Evolutionary conservation across 2,797 vertebrate genomes (phyloP).

Genomic region (Tolypeutes matacus): DNA sequence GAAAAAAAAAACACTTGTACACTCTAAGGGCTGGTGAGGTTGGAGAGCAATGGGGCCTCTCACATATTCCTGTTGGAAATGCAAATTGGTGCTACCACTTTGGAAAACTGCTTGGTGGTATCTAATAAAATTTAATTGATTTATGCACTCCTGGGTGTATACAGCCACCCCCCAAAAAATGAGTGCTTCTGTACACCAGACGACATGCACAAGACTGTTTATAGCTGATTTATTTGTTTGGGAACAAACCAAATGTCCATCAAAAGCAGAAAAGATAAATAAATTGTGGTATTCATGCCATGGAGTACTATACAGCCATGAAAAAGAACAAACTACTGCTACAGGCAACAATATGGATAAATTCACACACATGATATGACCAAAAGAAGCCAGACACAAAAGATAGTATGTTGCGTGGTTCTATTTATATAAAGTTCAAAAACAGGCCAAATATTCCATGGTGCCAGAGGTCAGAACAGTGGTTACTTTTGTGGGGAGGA

Average conservation of each 20-base stretch:
- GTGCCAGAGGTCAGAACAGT: not conserved
- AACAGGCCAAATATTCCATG: not conserved
- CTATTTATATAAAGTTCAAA: not conserved
- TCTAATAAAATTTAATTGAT: not conserved
- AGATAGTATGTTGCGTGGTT: not conserved
- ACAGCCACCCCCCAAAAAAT: not conserved
- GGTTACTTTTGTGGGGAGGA: not conserved
- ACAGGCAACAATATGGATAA: not conserved
- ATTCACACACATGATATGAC: not conserved
- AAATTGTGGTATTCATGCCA: fast-evolving
- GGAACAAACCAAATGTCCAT: not conserved
- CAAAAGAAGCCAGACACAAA: not conserved
- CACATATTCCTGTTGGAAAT: not conserved
- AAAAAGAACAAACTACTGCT: not conserved
- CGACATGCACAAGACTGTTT: not conserved
- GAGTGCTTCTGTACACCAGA: not conserved
- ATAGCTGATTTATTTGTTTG: not conserved
- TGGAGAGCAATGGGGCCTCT: not conserved
- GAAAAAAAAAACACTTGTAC: not conserved
- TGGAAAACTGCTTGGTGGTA: not conserved
- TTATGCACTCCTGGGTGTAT: not conserved
- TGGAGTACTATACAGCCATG: not conserved
- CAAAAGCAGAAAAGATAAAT: not conserved
- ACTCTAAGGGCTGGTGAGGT: not conserved
- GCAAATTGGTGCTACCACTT: not conserved